A percentile compares a stretch with the other conserved stretches of the same genome.
phyloP scores from a whole-genome alignment of 2,797 vertebrate genomes.

The Lithobates pipiens region DNA sequence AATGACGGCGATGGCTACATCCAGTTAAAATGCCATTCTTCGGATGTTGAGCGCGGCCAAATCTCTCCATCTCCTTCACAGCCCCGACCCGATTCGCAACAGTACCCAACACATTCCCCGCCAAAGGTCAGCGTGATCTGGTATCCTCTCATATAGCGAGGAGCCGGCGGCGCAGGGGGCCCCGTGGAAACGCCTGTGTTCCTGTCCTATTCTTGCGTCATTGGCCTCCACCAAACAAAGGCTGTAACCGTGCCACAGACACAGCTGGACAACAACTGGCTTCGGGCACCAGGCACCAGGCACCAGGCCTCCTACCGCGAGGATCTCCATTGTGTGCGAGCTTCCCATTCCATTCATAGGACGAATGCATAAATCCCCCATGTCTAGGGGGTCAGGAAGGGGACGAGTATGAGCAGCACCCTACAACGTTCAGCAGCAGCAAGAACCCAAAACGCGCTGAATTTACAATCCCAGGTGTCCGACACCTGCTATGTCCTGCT shows the following conservation, averaged over 20 bases:
- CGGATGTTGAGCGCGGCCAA: too few species aligned
- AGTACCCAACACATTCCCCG: not conserved
- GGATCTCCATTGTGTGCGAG: not conserved
- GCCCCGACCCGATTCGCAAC: not conserved
- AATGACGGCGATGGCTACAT: not conserved
- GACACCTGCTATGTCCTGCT: conserved; percentile 2
- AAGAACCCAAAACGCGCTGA: too few species aligned
- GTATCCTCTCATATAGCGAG: not conserved
- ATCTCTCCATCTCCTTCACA: not conserved
- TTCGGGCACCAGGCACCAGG: not conserved
- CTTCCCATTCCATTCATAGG: conserved; percentile 3
- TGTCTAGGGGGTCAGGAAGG: not conserved
- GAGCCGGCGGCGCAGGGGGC: not conserved
- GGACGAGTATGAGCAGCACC: not conserved
- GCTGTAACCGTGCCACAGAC: conserved; percentile 9
- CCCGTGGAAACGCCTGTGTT: not conserved
- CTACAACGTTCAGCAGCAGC: too few species aligned
- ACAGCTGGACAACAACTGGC: conserved; percentile 35
- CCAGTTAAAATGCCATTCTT: not conserved
- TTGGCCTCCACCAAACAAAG: not conserved
- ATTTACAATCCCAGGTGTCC: not conserved
- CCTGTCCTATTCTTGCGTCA: not conserved
- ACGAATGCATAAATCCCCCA: not conserved
- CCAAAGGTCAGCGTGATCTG: not conserved
- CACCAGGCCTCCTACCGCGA: conserved; percentile 29